Evolutionary conservation across 2,113 vertebrate genomes (phyloP), one percentile per base, ranked within the genome.

Genomic region (Nothocercus nigrocapillus): DNA sequence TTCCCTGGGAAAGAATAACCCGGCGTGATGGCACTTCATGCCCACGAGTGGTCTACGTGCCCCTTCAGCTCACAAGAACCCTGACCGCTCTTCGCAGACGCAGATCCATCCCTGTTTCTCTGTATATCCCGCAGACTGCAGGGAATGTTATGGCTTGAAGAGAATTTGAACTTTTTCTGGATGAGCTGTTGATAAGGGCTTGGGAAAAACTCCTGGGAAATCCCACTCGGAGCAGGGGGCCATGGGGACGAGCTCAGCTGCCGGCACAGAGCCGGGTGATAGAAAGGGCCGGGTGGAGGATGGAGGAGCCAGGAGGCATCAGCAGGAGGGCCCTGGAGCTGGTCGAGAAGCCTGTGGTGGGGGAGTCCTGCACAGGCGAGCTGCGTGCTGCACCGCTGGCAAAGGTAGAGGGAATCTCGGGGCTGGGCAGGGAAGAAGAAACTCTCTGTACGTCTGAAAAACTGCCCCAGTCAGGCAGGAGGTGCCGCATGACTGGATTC

Each of bases 11-110:
- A 47, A 32, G 7, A 66, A 9, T 36, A 34, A 77, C 13, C 8
- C 70, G 19, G 9, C 5, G 1, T 0, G 7, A 28, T 58, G 42
- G 49, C 58, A 59, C 7, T 67, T 87, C 45, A 70, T 1, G 2
- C 51, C n/a, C 5, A 0, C 30, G 22, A 74, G 42, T 25, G 85
- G 85, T 34, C 7, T 47, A 21, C 5, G 4, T 6, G 13, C 0
- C 0, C 5, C 47, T 67, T 38, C 45, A 74, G 24, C 63, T 66
- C 40, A 12, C 11, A n/a, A 6, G 24, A 40, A 61, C 27, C 27
- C 63, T 63, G 64, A 38, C 30, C 12, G 40, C 24, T 72, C 47
- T 53, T 1, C 0, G 5, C 4, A 49, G 72, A 24, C 40, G 32
- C 44, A 70, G 62, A 87, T 54, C 56, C 36, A 20, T 61, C 64